These are phyloP conservation scores for Falco concolor DNA, from an alignment of 2,797 vertebrate genomes.

Conservation along the genomic window DNA sequence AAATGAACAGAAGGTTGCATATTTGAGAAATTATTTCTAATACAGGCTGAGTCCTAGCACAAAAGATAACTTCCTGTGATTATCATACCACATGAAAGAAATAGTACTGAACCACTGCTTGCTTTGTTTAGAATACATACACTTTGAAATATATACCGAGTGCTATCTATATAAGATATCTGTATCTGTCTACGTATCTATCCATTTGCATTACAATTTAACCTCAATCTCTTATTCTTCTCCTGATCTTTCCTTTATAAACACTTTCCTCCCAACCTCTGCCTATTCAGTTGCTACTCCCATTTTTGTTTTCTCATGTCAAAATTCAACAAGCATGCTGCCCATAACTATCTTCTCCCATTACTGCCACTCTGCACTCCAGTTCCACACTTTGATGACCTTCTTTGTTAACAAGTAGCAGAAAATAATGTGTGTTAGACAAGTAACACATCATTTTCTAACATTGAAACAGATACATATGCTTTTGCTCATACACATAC, in stretches of 20 bases:
- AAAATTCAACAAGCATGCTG: background rate
- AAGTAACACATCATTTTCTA: background rate
- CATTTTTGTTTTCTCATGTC: background rate
- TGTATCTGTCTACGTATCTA: background rate
- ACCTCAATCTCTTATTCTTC: background rate
- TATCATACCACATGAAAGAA: background rate
- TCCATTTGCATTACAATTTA: background rate
- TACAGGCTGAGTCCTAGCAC: background rate
- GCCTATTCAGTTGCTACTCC: background rate
- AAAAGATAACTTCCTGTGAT: background rate
- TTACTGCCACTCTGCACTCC: background rate
- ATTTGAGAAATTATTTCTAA: conserved; percentile 52
- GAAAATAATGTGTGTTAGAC: background rate
- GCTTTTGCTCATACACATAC: background rate
- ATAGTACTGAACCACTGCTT: background rate
- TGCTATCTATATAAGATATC: background rate
- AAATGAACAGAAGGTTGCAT: conserved; percentile 49
- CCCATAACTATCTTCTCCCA: background rate
- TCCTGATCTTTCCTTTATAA: background rate
- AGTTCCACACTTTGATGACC: background rate
- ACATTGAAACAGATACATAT: background rate
- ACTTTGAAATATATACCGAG: background rate
- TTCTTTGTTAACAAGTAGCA: background rate
- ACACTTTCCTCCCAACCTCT: background rate
- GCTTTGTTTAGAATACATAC: background rate